phyloP scores from a whole-genome alignment of 2,797 vertebrate genomes.

The Gobio occitaniae region DNA sequence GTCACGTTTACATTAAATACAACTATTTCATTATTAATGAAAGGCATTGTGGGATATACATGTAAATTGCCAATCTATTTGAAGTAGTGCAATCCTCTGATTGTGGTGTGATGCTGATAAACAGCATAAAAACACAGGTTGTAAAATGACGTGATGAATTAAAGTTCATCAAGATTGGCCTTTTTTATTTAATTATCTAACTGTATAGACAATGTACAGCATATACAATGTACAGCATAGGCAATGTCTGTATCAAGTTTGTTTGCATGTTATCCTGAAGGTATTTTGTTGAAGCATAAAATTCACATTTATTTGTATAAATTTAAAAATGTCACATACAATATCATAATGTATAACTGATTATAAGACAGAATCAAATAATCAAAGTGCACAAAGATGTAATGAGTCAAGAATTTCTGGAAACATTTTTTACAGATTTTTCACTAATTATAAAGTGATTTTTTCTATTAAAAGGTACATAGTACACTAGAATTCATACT shows the following conservation, averaged over 20 bases:
- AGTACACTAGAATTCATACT: not conserved
- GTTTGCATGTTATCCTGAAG: too few relatives aligned
- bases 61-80: not conserved
- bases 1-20: not conserved
- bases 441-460: not conserved
- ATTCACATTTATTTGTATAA: too few relatives aligned
- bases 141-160: constrained; percentile 1
- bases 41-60: not conserved
- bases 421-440: not conserved
- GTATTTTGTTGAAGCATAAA: not conserved
- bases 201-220: not conserved
- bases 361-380: not conserved
- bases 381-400: not conserved
- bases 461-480: not conserved
- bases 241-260: too few relatives aligned
- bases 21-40: not conserved
- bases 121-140: not conserved
- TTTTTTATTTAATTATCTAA: not conserved
- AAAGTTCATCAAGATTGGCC: not conserved
- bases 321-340: not conserved
- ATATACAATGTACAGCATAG: not conserved
- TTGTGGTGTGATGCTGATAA: constrained; percentile 11
- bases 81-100: not conserved
- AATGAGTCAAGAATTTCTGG: not conserved
- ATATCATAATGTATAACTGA: not conserved